These are phyloP conservation scores for Caenorhabditis tropicalis DNA, from an alignment of 1,140 invertebrate species.

Conservation along the genomic window DNA sequence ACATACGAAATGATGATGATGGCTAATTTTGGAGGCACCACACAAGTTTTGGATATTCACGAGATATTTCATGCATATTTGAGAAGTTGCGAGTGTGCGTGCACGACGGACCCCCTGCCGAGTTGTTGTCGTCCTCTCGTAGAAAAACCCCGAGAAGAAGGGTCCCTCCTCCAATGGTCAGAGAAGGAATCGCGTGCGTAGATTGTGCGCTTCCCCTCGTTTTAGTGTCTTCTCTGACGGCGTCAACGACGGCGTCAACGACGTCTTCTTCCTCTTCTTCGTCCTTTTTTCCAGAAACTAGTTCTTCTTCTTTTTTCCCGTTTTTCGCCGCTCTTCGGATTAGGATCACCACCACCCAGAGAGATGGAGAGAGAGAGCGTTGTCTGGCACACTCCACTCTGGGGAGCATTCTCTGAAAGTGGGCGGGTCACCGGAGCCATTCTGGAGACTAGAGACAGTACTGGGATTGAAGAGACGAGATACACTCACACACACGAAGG, in stretches of 20 bases:
- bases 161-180: too few relatives aligned
- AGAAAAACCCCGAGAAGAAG: too few relatives aligned
- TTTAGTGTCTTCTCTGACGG: too few relatives aligned
- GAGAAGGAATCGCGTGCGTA: background rate
- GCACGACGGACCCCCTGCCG: background rate
- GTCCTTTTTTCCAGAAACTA: constrained; percentile 25
- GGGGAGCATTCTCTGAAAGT: background rate
- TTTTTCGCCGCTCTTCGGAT: background rate
- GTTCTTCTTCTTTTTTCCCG: background rate
- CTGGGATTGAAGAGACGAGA: too few relatives aligned
- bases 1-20: too few relatives aligned
- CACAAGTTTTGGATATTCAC: background rate
- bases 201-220: constrained; percentile 9
- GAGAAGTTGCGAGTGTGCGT: background rate
- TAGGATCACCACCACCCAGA: constrained; percentile 40
- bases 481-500: background rate
- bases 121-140: too few relatives aligned
- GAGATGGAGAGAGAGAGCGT: too few relatives aligned
- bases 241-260: too few relatives aligned
- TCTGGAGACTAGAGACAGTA: background rate
- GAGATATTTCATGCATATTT: constrained; percentile 36
- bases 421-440: background rate
- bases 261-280: background rate
- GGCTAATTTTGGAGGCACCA: background rate
- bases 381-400: background rate